Evolutionary conservation across 2,797 vertebrate species (phyloP).

Genomic region (Tympanoctomys barrerae): DNA sequence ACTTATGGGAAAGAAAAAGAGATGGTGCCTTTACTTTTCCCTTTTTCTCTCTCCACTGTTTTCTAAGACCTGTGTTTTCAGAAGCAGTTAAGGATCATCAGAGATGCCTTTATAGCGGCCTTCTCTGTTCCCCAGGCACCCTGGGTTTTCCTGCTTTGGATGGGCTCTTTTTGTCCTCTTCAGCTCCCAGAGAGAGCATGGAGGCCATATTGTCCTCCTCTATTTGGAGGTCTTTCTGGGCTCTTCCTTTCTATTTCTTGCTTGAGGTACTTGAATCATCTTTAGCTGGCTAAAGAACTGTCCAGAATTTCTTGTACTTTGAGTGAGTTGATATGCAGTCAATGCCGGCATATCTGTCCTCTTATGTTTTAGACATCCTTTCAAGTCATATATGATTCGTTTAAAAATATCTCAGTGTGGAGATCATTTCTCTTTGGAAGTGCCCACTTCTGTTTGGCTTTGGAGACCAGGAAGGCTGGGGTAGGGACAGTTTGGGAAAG

Average conservation of each 20-base stretch:
- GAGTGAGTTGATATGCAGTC: background rate
- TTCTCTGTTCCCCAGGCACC: too few species aligned
- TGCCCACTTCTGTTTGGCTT: background rate
- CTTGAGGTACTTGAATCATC: background rate
- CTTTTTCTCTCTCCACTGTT: background rate
- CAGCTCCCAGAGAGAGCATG: background rate
- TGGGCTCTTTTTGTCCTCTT: background rate
- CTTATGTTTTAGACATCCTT: background rate
- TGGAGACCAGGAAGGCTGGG: background rate
- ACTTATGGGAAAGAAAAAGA: background rate
- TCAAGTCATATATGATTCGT: background rate
- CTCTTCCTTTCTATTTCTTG: background rate
- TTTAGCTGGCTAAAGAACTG: background rate
- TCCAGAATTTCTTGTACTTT: background rate
- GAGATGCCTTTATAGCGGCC: background rate
- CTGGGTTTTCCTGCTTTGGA: background rate
- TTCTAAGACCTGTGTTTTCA: background rate
- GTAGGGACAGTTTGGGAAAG: background rate
- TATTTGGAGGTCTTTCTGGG: rapidly evolving
- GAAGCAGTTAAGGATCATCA: background rate
- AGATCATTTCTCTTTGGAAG: background rate
- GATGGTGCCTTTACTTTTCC: background rate
- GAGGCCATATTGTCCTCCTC: background rate
- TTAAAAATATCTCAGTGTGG: background rate
- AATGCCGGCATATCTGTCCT: rapidly evolving